phyloP scores from a whole-genome alignment of 2,888 invertebrate genomes.

The Hybos culiciformis region DNA sequence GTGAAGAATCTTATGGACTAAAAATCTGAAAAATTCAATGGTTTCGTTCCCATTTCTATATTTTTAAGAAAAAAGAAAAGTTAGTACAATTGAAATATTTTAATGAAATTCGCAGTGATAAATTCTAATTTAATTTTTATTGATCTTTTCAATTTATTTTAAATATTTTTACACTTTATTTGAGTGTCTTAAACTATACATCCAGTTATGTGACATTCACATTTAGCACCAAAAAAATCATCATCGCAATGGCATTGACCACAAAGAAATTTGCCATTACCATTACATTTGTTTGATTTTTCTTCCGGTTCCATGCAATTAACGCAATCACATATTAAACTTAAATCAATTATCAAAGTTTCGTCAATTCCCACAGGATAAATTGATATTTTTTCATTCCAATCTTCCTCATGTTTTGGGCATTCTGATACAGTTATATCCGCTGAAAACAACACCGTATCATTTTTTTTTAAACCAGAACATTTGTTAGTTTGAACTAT shows the following conservation, averaged over 20 bases:
- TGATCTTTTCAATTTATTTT: no score
- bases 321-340: constrained; percentile 80
- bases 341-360: constrained; percentile 63
- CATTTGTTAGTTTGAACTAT: constrained; percentile 65
- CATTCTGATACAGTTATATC: constrained; percentile 66
- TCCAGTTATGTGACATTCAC: constrained; percentile 59
- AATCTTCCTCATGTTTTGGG: constrained; percentile 59
- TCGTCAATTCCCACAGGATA: constrained; percentile 87
- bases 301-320: constrained; percentile 37
- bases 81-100: no score
- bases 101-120: no score
- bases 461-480: constrained; percentile 71
- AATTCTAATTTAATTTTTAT: no score
- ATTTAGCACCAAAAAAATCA: constrained; percentile 53
- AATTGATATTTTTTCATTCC: constrained; percentile 66
- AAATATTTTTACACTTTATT: no score
- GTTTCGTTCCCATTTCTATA: no score
- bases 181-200: constrained; percentile 49
- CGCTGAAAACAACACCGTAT: constrained; percentile 59
- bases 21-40: no score
- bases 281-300: constrained; percentile 40
- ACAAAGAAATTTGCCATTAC: constrained; percentile 65
- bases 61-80: no score
- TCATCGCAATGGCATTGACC: constrained; percentile 68
- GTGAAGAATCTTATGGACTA: no score